Base-by-base conservation (phyloP, 2,888 invertebrate genomes). In the Slavum lentiscoides region DNA sequence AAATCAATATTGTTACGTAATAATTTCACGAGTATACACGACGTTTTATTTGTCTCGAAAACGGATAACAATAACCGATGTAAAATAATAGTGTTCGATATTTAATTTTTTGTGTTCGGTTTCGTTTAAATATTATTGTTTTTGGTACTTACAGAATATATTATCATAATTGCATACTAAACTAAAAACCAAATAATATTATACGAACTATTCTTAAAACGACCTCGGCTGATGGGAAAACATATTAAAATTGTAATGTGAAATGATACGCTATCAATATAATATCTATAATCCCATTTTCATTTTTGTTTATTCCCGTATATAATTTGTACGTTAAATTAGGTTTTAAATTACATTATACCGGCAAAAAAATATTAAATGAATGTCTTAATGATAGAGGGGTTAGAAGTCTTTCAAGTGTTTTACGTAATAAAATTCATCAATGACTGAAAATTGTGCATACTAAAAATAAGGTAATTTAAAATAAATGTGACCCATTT, bases 381-480 rank as follows among this genome's bases (percentile, higher is more conserved):
- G 61, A 61, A 61, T 2, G 23, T 30, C 39, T 23, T 0, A 30
- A 17, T 49, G 6, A 30, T 61, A 23, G 11, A 49, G n/a, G 19
- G 23, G 23, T 62, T 49, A 49, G 6, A 11, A n/a, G n/a, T n/a
- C 49, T 72, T 23, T 2, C 17, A 39, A 72, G 15, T 30, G 9
- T 73, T 30, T 49, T 49, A 49, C 11, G 30, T 62, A 49, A 61
- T 13, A 61, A 39, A 62, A 73, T 73, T 73, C 49, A 17, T 17
- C 15, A 21, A 67, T 67, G 15, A 21, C 39, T 39, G 39, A 9
- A 49, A 49, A 49, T 49, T 49, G 7, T 11, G 9, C 11, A 49
- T 49, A 49, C n/a, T n/a, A n/a, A n/a, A n/a, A n/a, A n/a, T n/a
- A n/a, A n/a, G n/a, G n/a, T n/a, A n/a, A n/a, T n/a, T n/a, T n/a